phyloP scores from a whole-genome alignment of 92 coral and sea anemone species.

The Porites lobata region DNA sequence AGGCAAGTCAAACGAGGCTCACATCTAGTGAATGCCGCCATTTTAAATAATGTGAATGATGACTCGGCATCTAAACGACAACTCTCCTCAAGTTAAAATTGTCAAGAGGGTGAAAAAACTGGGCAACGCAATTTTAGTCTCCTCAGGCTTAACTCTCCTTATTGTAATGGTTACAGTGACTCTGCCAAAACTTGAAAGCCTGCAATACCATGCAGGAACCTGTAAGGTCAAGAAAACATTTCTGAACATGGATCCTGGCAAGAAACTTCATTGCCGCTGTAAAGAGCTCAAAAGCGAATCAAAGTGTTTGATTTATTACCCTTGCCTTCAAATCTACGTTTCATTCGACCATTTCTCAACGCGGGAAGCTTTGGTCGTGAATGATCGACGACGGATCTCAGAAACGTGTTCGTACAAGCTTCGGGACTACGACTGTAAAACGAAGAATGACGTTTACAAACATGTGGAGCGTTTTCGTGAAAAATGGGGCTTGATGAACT shows the following conservation, averaged over 20 bases:
- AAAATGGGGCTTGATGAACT: slow-evolving; percentile 49
- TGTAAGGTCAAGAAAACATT: slow-evolving; percentile 57
- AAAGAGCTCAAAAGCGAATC: slow-evolving; percentile 2
- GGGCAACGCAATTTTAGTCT: slow-evolving; percentile 23
- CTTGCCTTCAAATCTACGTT: slow-evolving; percentile 66
- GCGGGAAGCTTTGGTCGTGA: slow-evolving; percentile 60
- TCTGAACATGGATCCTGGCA: slow-evolving; percentile 27
- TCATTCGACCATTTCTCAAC: slow-evolving; percentile 22
- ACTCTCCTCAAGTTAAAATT: not conserved
- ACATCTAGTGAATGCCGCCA: no score
- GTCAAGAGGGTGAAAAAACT: slow-evolving; percentile 9
- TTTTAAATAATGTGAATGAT: not conserved
- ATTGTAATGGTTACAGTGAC: slow-evolving; percentile 59
- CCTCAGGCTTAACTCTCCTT: slow-evolving; percentile 49
- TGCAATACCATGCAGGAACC: slow-evolving; percentile 37
- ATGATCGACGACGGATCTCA: slow-evolving; percentile 58
- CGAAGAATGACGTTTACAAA: slow-evolving; percentile 57
- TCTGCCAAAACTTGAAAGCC: slow-evolving; percentile 68
- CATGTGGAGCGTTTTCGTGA: slow-evolving; percentile 56
- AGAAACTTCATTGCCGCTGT: slow-evolving; percentile 65
- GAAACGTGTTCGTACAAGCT: slow-evolving; percentile 73
- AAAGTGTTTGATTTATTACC: slow-evolving; percentile 73
- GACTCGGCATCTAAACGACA: slow-evolving; percentile 6
- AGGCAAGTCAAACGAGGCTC: no score
- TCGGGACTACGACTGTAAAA: slow-evolving; percentile 69